phyloP scores from a whole-genome alignment of 2,113 vertebrate genomes.

The Epinephelus fuscoguttatus region DNA sequence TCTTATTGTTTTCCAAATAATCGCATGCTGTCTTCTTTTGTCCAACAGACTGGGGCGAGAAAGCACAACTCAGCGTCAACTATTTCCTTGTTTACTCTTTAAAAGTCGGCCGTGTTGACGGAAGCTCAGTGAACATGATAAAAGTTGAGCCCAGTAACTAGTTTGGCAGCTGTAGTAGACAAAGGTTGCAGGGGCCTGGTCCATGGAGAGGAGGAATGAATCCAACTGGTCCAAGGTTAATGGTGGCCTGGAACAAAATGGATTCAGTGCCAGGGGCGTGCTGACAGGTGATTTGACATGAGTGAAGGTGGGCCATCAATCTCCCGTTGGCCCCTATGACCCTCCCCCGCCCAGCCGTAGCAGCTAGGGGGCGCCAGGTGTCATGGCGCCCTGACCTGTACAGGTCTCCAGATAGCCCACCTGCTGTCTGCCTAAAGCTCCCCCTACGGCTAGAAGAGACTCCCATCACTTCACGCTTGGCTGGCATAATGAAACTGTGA shows the following conservation, averaged over 20 bases:
- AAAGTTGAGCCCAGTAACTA: conserved; percentile 75
- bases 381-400: conserved; percentile 71
- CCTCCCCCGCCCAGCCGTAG: conserved; percentile 57
- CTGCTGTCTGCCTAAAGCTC: conserved; percentile 75
- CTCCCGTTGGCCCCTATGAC: conserved; percentile 75
- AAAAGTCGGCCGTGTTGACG: conserved; percentile 44
- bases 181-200: conserved; percentile 72
- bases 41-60: conserved; percentile 3
- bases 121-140: conserved; percentile 56
- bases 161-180: conserved; percentile 75
- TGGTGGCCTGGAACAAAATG: conserved; percentile 84
- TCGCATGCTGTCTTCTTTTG: background rate
- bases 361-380: conserved; percentile 76
- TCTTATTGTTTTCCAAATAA: conserved; percentile 19
- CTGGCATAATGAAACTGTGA: conserved; percentile 79
- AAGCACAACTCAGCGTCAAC: conserved; percentile 4
- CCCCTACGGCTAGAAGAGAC: conserved; percentile 64
- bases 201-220: conserved; percentile 79
- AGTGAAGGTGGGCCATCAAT: conserved; percentile 82
- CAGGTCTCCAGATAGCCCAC: conserved; percentile 75
- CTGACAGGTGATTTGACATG: conserved; percentile 87
- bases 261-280: conserved; percentile 83
- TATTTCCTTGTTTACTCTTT: conserved; percentile 44
- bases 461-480: conserved; percentile 71
- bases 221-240: conserved; percentile 88